Percentiles rank a stretch among this genome's conserved stretches.
Conservation (phyloP, 2,888 invertebrate genomes). For the Eristalis arbustorum region DNA sequence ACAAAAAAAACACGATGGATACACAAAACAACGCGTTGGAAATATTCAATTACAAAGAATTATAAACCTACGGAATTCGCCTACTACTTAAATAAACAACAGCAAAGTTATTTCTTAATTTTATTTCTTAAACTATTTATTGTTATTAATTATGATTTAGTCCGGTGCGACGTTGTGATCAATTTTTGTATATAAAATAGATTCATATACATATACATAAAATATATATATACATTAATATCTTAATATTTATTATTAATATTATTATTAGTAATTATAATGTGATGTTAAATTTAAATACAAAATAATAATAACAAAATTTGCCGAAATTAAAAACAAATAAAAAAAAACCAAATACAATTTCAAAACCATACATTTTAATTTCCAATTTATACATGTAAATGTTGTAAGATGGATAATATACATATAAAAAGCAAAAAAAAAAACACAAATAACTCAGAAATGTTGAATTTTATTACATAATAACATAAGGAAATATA, state of each 20-base stretch:
- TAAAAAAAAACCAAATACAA: constrained; percentile 27
- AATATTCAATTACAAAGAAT: constrained; percentile 1
- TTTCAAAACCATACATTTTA: constrained; percentile 51
- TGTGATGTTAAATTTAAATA: constrained; percentile 76
- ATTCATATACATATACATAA: constrained; percentile 70
- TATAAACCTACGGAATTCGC: constrained; percentile 31
- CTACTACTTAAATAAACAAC: constrained; percentile 32
- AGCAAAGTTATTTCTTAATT: constrained; percentile 51
- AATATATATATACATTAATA: constrained; percentile 67
- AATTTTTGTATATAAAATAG: constrained; percentile 71
- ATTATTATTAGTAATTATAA: constrained; percentile 73
- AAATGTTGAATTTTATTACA: constrained; percentile 24
- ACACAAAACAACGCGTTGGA: constrained; percentile 9
- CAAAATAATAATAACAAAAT: constrained; percentile 32
- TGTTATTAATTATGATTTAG: constrained; percentile 66
- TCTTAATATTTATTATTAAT: constrained; percentile 74
- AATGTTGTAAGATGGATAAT: constrained; percentile 60
- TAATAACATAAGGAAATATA: constrained; percentile 27
- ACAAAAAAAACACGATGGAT: constrained; percentile 10
- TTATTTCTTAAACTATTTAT: constrained; percentile 66
- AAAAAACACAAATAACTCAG: background rate
- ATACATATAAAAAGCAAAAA: constrained; percentile 10
- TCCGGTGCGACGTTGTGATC: constrained; percentile 69
- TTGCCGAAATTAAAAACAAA: constrained; percentile 29
- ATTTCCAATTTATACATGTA: constrained; percentile 60